A percentile compares a stretch with the other conserved stretches of the same genome.
phyloP scores from a whole-genome alignment of 2,797 vertebrate genomes.

The Amazona finschi region DNA sequence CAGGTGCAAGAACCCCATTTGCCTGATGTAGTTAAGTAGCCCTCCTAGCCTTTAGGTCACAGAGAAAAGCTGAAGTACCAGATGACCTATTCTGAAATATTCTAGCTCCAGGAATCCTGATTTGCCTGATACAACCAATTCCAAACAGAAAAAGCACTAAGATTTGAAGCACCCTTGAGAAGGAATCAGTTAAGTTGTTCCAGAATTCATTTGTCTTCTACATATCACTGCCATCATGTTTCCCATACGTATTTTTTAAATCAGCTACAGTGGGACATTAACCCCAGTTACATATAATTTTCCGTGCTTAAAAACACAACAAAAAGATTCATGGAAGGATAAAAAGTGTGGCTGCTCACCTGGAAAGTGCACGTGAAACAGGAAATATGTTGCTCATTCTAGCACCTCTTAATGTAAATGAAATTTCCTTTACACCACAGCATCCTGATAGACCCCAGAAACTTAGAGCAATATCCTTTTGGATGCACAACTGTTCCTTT shows the following conservation, averaged over 20 bases:
- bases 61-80: neutral
- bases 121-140: neutral
- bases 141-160: neutral
- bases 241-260: neutral
- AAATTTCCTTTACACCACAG: neutral
- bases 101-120: neutral
- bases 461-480: neutral
- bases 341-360: neutral
- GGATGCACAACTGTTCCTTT: neutral
- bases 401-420: neutral
- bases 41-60: neutral
- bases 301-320: neutral
- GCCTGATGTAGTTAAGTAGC: neutral
- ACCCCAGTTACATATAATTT: neutral
- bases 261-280: neutral
- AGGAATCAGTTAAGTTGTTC: neutral
- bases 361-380: neutral
- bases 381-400: neutral
- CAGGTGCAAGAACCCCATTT: neutral
- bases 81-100: neutral
- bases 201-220: neutral
- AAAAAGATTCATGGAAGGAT: neutral
- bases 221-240: neutral
- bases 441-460: neutral
- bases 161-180: neutral